Evolutionary conservation across 1,140 invertebrate genomes (phyloP).

Genomic region (Drosophila quadrilineata): DNA sequence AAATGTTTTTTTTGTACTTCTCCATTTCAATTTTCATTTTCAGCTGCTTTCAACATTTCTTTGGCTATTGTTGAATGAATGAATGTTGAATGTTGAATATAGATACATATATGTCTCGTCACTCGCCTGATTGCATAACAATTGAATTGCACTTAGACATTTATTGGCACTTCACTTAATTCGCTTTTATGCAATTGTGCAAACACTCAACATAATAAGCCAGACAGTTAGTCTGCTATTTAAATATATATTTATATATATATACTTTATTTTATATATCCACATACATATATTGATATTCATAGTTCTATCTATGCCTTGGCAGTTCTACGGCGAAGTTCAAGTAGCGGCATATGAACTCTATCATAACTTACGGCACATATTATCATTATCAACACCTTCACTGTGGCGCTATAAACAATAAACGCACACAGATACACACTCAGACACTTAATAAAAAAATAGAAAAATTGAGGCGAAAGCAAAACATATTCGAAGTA

Average conservation of each 20-base stretch:
- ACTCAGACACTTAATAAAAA: slow-evolving; percentile 23
- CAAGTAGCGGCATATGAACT: slow-evolving; percentile 6
- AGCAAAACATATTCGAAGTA: slow-evolving; percentile 13
- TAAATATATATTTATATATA: too few species aligned
- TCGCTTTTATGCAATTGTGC: slow-evolving; percentile 39
- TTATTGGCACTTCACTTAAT: slow-evolving; percentile 45
- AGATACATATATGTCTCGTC: slow-evolving; percentile 34
- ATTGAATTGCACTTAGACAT: slow-evolving; percentile 43
- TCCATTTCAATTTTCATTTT: not conserved
- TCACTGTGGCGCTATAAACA: slow-evolving; percentile 16
- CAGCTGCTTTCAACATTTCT: not conserved
- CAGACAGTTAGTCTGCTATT: too few species aligned
- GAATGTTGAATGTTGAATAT: too few species aligned
- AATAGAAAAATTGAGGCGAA: slow-evolving; percentile 9
- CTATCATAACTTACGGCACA: not conserved
- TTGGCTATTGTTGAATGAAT: slow-evolving; percentile 30
- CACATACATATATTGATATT: too few species aligned
- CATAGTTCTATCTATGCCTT: not conserved
- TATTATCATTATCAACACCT: slow-evolving; percentile 25
- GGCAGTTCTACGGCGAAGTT: slow-evolving; percentile 1
- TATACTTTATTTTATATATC: too few species aligned
- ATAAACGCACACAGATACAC: slow-evolving; percentile 13
- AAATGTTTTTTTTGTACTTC: slow-evolving; percentile 14
- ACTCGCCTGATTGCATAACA: slow-evolving; percentile 46
- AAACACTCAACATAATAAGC: slow-evolving; percentile 6